These are phyloP conservation scores for Paramormyrops hopkinsi DNA, from an alignment of 2,797 vertebrate genomes.

Conservation along the genomic window DNA sequence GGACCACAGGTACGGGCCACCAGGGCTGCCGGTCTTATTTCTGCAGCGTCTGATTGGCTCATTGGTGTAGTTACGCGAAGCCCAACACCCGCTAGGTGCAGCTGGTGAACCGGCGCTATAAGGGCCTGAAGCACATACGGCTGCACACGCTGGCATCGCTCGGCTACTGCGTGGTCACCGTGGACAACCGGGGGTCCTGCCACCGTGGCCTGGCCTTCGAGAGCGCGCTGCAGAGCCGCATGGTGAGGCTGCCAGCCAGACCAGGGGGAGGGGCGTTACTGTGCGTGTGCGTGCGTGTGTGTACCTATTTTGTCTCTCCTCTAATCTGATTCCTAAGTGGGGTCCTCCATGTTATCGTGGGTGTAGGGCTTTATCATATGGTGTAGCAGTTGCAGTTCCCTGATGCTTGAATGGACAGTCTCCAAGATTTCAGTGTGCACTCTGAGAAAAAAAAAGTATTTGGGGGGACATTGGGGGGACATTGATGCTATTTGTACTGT, in stretches of 20 bases:
- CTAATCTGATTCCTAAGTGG: neutral
- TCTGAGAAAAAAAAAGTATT: neutral
- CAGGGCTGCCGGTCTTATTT: neutral
- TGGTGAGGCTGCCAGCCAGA: slow-evolving; percentile 52
- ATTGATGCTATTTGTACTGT: neutral
- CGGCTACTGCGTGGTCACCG: slow-evolving; percentile 68
- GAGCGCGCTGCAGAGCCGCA: slow-evolving; percentile 73
- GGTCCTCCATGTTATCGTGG: neutral
- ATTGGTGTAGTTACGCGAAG: neutral
- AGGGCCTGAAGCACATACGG: slow-evolving; percentile 71
- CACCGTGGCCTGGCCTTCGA: slow-evolving; percentile 72
- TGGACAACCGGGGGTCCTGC: slow-evolving; percentile 72
- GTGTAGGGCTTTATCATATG: neutral
- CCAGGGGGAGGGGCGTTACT: neutral
- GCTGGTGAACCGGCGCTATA: slow-evolving; percentile 71
- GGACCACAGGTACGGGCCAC: slow-evolving; percentile 66
- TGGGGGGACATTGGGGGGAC: too few species aligned
- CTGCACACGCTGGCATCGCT: slow-evolving; percentile 69
- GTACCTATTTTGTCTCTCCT: neutral
- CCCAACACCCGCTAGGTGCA: slow-evolving; percentile 54
- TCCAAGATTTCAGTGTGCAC: neutral
- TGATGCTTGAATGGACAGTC: neutral
- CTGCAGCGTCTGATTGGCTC: neutral
- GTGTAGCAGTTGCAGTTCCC: neutral
- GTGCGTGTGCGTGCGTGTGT: neutral